Evolutionary conservation across 1,140 invertebrate species (phyloP).

Genomic region (Ruditapes philippinarum): DNA sequence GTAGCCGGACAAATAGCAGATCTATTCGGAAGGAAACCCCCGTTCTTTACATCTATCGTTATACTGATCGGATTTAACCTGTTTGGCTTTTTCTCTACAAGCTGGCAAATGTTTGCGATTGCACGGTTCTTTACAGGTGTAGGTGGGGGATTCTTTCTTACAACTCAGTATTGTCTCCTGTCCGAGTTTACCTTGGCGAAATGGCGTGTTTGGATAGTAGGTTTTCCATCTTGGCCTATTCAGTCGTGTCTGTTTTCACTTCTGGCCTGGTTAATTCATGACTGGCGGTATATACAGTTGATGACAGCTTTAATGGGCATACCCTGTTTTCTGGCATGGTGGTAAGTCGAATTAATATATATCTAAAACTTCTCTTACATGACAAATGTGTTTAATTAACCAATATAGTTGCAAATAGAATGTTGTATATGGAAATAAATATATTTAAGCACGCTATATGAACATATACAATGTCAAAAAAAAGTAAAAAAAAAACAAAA

Average conservation of each 20-base stretch:
- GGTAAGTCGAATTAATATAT: no score
- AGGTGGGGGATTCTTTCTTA: conserved; percentile 34
- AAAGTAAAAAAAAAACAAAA: no score
- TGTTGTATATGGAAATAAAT: no score
- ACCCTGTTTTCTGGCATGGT: conserved; percentile 30
- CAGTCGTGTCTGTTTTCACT: conserved; percentile 33
- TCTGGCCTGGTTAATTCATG: conserved; percentile 30
- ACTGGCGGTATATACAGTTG: conserved; percentile 49
- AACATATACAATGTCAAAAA: no score
- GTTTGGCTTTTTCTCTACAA: conserved; percentile 37
- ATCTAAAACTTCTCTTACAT: no score
- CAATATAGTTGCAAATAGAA: no score
- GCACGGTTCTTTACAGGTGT: conserved; percentile 68
- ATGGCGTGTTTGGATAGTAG: conserved; percentile 46
- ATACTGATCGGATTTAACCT: conserved; percentile 34
- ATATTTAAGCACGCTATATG: no score
- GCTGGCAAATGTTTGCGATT: conserved; percentile 67
- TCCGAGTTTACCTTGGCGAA: conserved; percentile 37
- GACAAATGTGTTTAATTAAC: no score
- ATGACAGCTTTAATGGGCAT: background rate
- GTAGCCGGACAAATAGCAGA: conserved; percentile 57
- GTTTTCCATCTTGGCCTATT: conserved; percentile 50
- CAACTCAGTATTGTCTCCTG: conserved; percentile 19
- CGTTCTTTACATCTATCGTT: conserved; percentile 42
- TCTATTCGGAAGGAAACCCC: conserved; percentile 63